These are phyloP conservation scores for Ochlodes sylvanus DNA, from an alignment of 2,888 invertebrate species.

Conservation along the genomic window DNA sequence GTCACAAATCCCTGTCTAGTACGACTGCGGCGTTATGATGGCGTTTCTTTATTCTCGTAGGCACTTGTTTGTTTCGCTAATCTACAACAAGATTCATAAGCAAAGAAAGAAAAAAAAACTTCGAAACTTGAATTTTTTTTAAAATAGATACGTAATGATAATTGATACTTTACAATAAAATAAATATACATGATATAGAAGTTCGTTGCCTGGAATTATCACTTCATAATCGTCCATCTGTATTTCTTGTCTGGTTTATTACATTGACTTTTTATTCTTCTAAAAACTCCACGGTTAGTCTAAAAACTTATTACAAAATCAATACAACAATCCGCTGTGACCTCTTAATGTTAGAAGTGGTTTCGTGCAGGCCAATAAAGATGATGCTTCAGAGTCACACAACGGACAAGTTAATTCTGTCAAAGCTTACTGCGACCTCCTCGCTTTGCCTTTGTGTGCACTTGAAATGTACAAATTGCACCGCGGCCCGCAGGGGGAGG, in stretches of 20 bases:
- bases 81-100: slow-evolving; percentile 9
- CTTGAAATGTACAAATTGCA: slow-evolving; percentile 86
- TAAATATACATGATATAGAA: no score
- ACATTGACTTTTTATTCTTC: not conserved
- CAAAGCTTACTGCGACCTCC: slow-evolving; percentile 81
- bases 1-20: not conserved
- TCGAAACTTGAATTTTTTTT: no score
- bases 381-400: slow-evolving; percentile 69
- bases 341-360: not conserved
- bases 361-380: slow-evolving; percentile 70
- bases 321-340: no score
- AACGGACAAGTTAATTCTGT: slow-evolving; percentile 84
- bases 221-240: not conserved
- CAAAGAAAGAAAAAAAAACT: no score
- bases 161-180: no score
- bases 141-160: no score
- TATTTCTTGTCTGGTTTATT: not conserved
- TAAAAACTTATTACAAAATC: no score
- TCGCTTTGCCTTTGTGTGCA: slow-evolving; percentile 82
- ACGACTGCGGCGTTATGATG: slow-evolving; percentile 40
- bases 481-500: slow-evolving; percentile 73
- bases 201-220: no score
- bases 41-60: slow-evolving; percentile 49
- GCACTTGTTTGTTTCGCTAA: slow-evolving; percentile 41
- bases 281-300: no score